Evolutionary conservation across 2,888 invertebrate species (phyloP).

Genomic region (Aphodius sticticus): DNA sequence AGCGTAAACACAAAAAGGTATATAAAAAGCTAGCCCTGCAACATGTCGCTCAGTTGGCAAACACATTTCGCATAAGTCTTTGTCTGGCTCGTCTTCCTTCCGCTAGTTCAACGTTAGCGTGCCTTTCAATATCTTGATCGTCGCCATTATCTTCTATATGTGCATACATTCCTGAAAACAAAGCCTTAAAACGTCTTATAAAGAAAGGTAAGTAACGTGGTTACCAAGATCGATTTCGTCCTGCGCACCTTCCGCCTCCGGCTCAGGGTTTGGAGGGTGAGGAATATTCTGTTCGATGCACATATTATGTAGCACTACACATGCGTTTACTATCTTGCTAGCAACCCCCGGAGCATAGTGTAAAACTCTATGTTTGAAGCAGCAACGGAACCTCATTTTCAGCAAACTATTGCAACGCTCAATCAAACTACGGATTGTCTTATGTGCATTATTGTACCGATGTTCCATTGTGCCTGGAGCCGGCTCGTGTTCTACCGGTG

Average conservation of each 20-base stretch:
- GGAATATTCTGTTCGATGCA: slow-evolving; percentile 15
- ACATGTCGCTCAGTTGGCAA: slow-evolving; percentile 44
- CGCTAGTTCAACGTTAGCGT: slow-evolving; percentile 12
- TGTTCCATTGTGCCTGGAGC: slow-evolving; percentile 21
- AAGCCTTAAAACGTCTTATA: neutral
- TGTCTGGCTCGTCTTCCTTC: slow-evolving; percentile 19
- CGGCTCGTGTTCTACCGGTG: too few species aligned
- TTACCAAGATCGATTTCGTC: slow-evolving; percentile 24
- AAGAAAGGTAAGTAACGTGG: neutral
- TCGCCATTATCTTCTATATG: neutral
- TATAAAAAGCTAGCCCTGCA: too few species aligned
- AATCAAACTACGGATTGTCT: slow-evolving; percentile 15
- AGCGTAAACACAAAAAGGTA: too few species aligned
- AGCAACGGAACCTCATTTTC: slow-evolving; percentile 23
- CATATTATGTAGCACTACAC: slow-evolving; percentile 7
- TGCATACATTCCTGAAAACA: neutral
- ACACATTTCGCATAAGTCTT: slow-evolving; percentile 5
- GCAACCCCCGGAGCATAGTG: slow-evolving; percentile 12
- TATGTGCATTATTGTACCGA: slow-evolving; percentile 19
- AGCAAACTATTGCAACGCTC: slow-evolving; percentile 25
- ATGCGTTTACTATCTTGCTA: slow-evolving; percentile 14
- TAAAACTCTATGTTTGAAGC: slow-evolving; percentile 23
- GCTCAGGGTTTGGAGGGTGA: neutral
- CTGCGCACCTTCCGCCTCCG: neutral
- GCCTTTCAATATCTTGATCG: neutral